Percentiles rank a stretch among this genome's conserved stretches.
Evolutionary conservation across 2,797 vertebrate genomes (phyloP).

Genomic region (Cirrhinus molitorella): DNA sequence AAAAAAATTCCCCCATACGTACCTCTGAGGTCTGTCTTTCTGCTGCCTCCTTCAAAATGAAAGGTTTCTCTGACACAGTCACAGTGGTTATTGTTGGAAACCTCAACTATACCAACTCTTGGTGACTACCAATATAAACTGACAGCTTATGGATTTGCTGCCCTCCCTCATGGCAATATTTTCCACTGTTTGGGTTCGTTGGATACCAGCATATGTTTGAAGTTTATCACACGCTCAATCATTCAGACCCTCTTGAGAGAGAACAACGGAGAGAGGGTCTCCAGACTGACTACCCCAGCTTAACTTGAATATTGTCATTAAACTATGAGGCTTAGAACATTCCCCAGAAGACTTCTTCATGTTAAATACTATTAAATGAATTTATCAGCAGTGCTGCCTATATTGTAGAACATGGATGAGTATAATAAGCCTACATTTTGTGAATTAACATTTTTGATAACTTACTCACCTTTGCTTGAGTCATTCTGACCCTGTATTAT

Average conservation of each 20-base stretch:
- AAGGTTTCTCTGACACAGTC: conserved; percentile 64
- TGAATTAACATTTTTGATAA: not conserved
- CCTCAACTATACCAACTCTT: conserved; percentile 58
- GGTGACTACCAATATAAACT: conserved; percentile 75
- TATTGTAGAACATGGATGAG: not conserved
- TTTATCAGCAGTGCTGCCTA: not conserved
- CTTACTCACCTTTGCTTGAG: not conserved
- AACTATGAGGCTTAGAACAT: not conserved
- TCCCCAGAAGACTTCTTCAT: not conserved
- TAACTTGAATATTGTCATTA: conserved; percentile 14
- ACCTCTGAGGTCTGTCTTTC: conserved; percentile 39
- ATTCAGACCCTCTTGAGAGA: conserved; percentile 71
- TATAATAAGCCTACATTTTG: not conserved
- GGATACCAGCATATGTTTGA: conserved; percentile 76
- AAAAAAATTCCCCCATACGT: conserved; percentile 64
- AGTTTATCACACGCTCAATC: conserved; percentile 83
- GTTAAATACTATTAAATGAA: not conserved
- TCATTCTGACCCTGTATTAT: not conserved
- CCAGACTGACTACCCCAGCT: conserved; percentile 2
- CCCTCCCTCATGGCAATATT: conserved; percentile 77
- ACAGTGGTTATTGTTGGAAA: conserved; percentile 79
- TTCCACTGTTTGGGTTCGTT: conserved; percentile 77
- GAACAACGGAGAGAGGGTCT: conserved; percentile 7
- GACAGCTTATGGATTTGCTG: conserved; percentile 76
- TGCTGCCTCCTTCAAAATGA: conserved; percentile 64